Evolutionary conservation across 2,797 vertebrate species (phyloP).

Genomic region (Manis crassicaudata): DNA sequence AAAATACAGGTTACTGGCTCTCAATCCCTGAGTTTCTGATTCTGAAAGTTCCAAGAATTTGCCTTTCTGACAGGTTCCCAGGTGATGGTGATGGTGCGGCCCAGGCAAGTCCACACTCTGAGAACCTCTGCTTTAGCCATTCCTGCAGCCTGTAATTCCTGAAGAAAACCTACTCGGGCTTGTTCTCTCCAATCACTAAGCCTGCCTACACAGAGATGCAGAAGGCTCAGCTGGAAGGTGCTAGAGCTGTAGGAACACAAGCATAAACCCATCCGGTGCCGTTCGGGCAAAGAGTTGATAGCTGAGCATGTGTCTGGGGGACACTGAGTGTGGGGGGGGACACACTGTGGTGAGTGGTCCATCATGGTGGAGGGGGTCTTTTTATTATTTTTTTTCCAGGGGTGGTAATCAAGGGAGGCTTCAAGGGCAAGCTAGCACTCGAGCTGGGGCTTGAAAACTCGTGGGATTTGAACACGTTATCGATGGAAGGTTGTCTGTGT

Average conservation of each 20-base stretch:
- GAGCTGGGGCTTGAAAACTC: not conserved
- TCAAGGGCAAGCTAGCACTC: not conserved
- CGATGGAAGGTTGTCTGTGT: not conserved
- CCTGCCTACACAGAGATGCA: not conserved
- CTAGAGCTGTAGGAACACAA: not conserved
- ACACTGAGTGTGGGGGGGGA: not conserved
- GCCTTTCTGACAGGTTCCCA: not conserved
- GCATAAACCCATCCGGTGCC: not conserved
- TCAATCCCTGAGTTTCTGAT: not conserved
- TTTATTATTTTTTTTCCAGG: not conserved
- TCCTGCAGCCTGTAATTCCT: not conserved
- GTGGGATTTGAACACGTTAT: not conserved
- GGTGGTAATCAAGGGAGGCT: not conserved
- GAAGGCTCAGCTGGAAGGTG: not conserved
- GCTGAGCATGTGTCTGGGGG: rapidly evolving
- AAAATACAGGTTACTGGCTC: not conserved
- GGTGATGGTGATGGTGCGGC: not conserved
- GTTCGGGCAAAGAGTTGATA: not conserved
- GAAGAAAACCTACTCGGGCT: not conserved
- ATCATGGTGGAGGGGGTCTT: not conserved
- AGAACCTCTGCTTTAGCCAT: not conserved
- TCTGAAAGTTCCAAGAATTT: not conserved
- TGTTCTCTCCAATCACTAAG: not conserved
- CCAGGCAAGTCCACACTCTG: not conserved
- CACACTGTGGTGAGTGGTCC: not conserved